Conservation (phyloP, 2,797 vertebrate species). For the Pseudomugil tenellus region DNA sequence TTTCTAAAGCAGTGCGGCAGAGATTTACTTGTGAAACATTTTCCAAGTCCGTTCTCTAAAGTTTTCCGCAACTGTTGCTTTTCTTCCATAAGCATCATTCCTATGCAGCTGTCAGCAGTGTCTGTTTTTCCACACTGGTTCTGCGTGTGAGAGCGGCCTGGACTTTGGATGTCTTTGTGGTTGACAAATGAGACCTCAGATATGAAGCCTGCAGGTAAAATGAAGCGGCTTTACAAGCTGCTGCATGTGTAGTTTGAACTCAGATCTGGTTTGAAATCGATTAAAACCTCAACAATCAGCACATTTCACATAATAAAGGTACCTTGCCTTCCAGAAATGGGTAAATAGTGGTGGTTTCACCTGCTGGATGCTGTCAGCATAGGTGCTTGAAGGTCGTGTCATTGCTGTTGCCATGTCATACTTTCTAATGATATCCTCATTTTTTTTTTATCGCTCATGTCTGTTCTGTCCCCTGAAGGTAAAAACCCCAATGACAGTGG, state of each 20-base stretch:
- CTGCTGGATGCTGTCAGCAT: conserved; percentile 31
- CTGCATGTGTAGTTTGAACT: conserved; percentile 47
- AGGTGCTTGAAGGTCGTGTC: conserved; percentile 48
- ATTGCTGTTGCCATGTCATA: conserved; percentile 14
- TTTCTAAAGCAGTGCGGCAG: conserved; percentile 23
- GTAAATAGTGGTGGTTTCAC: conserved; percentile 67
- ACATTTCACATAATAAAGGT: conserved; percentile 46
- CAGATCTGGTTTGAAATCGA: conserved; percentile 54
- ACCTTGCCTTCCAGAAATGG: conserved; percentile 29
- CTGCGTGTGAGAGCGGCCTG: conserved; percentile 19
- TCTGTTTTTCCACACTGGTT: conserved; percentile 60
- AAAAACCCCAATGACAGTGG: conserved; percentile 72
- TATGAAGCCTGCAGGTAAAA: conserved; percentile 65
- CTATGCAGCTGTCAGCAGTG: conserved; percentile 50
- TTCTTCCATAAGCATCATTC: conserved; percentile 49
- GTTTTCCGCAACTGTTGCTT: conserved; percentile 45
- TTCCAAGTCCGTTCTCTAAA: conserved; percentile 35
- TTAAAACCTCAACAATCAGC: conserved; percentile 53
- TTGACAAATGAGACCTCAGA: conserved; percentile 64
- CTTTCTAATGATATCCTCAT: background rate
- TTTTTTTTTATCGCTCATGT: conserved; percentile 17
- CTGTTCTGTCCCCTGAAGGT: conserved; percentile 67
- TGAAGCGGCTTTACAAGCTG: conserved; percentile 53
- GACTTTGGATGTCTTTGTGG: conserved; percentile 26
- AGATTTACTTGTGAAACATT: conserved; percentile 44